Evolutionary conservation across 2,113 vertebrate genomes (phyloP).

Genomic region (Mellivora capensis): DNA sequence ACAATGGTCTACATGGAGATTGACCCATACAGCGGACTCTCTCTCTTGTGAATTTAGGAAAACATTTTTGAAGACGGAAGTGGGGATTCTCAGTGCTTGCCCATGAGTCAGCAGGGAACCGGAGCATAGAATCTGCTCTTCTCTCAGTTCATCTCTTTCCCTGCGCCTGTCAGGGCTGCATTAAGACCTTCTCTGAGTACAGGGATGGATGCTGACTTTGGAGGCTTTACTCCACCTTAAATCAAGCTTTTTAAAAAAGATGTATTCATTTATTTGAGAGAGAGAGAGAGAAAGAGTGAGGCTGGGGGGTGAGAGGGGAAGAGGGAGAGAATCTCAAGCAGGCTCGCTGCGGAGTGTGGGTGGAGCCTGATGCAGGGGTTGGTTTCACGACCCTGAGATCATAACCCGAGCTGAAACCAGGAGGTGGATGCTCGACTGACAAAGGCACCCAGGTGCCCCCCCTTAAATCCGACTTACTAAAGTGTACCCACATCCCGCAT

Average conservation of each 20-base stretch:
- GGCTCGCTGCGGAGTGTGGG: too few relatives aligned
- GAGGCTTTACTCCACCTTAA: not conserved
- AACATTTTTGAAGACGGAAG: not conserved
- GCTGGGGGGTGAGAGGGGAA: too few relatives aligned
- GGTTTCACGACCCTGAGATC: not conserved
- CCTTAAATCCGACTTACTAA: not conserved
- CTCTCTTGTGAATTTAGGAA: not conserved
- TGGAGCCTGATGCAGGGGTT: too few relatives aligned
- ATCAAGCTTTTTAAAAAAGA: not conserved
- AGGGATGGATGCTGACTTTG: not conserved
- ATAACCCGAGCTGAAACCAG: not conserved
- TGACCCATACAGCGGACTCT: not conserved
- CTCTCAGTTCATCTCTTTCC: not conserved
- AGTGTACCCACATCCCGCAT: not conserved
- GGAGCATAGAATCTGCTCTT: not conserved
- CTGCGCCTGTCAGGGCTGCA: not conserved
- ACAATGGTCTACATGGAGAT: accelerated
- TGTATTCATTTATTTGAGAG: not conserved
- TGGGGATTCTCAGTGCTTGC: not conserved
- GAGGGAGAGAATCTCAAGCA: too few relatives aligned
- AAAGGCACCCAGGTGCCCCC: not conserved
- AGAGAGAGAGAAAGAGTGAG: not conserved
- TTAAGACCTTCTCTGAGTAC: not conserved
- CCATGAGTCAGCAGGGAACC: not conserved
- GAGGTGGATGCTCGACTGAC: not conserved